Base-by-base conservation (phyloP, 2,888 invertebrate genomes). In the Ochlodes sylvanus region DNA sequence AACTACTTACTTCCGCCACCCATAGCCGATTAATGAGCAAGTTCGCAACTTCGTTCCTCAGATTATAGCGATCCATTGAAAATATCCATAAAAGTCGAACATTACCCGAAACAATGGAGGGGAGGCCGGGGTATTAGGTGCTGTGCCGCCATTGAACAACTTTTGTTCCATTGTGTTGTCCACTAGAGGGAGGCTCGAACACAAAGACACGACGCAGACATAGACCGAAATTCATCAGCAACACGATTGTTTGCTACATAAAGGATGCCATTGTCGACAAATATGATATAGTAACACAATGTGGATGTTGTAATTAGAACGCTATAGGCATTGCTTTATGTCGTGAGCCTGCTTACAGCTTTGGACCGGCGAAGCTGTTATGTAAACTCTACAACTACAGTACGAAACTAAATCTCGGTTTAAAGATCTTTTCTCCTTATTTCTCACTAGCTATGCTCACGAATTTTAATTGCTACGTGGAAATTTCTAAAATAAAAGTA, bases 61-160 rank as follows among this genome's bases (percentile, higher is more conserved):
- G 91, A 92, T 92, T 92, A 92, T 87, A 87, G 87, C 89, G 87
- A 91, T 90, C 90, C 89, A 92, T 92, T 92, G 92, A 91, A 92
- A 93, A 92, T 92, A 92, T 93, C 92, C 91, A 93, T 92, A 93
- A 93, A 93, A 93, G 91, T 93, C 89, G 92, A 92, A 92, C 92
- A 92, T 92, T 91, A 92, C 84, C 88, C 92, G 87, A 93, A 92
- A 93, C 92, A 92, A 93, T 86, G 88, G 90, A 81, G 75, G 88
- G 86, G 91, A 84, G 89, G 91, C 86, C 81, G 85, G 87, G 89
- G 92, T 89, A 92, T 92, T 93, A 92, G 92, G 92, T 92, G 92
- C 91, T 89, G 90, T 86, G 90, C 85, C 79, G 82, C 88, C 87
- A 92, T 92, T 92, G 89, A 92, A 91, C 91, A 92, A 93, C 90